Base-by-base conservation (phyloP, 2,888 invertebrate genomes). In the Arge pagana region DNA sequence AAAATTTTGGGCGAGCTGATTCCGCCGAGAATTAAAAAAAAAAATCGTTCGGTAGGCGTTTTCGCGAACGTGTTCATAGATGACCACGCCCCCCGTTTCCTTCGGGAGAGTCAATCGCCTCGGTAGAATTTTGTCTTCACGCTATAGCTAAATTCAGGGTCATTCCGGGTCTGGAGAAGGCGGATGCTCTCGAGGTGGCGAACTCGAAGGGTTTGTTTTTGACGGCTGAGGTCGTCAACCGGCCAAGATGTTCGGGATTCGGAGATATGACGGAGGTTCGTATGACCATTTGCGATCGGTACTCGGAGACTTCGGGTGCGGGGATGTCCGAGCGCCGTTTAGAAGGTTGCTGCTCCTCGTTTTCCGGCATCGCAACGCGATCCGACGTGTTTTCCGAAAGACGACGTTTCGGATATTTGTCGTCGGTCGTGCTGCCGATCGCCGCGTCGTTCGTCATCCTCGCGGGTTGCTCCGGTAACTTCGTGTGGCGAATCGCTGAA, bases 241-340 rank as follows among this genome's bases (percentile, higher is more conserved):
- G 24, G 26, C 37, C 42, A 7, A 68, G 55, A 45, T 73, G 77
- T 65, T 82, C 81, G n/a, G 81, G 81, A 66, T 82, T 82, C 6
- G 81, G 80, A 0, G 81, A 81, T 54, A 82, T 82, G 1, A 82
- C 82, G 2, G 81, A 81, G 0, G 81, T 81, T 54, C 79, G 67
- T 55, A 79, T 79, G 10, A 80, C 70, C 74, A 80, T 72, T 13
- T 78, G 77, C 1, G 80, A 74, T 28, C 69, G 52, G 21, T 64
- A 66, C 24, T 69, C 63, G 4, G 60, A 3, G 15, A 49, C 5
- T 57, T 31, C 33, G 42, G 54, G 33, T 4, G 15, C 10, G 15
- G 31, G 33, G 4, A 37, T 1, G 10, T 59, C 52, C 4, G 41
- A 39, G 28, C 28, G 8, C 26, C 36, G 35, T 41, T 54, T 23